Percentiles rank a stretch among this genome's conserved stretches.
Conservation (phyloP, 1,140 invertebrate species). For the Cecropterus lyciades region DNA sequence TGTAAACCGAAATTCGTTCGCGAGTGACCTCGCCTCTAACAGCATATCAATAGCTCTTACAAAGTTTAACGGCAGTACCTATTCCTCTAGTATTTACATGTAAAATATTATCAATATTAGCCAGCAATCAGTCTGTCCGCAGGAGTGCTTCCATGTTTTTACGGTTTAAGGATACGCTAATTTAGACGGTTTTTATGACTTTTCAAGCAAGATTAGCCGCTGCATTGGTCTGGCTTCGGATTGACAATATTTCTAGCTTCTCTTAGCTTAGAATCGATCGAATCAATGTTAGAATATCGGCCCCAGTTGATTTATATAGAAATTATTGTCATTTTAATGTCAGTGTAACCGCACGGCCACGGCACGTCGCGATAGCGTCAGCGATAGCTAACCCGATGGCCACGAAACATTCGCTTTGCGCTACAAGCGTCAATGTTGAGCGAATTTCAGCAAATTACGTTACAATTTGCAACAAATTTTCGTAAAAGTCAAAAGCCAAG, state of each 20-base stretch:
- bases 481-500: no score
- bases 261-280: slow-evolving; percentile 45
- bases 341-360: no score
- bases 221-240: slow-evolving; percentile 57
- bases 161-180: slow-evolving; percentile 69
- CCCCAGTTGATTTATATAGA: slow-evolving; percentile 7
- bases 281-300: slow-evolving; percentile 23
- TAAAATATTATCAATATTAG: slow-evolving; percentile 48
- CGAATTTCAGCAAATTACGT: no score
- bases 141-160: slow-evolving; percentile 82
- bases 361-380: no score
- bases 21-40: slow-evolving; percentile 38
- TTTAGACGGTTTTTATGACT: slow-evolving; percentile 71
- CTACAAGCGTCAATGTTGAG: no score
- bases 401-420: no score
- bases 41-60: slow-evolving; percentile 46
- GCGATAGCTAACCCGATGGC: no score
- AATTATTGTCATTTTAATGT: slow-evolving; percentile 14
- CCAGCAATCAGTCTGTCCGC: slow-evolving; percentile 81
- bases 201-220: slow-evolving; percentile 51
- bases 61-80: slow-evolving; percentile 36
- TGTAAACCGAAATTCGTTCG: slow-evolving; percentile 30
- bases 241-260: slow-evolving; percentile 68
- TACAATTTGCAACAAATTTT: no score
- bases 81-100: slow-evolving; percentile 33